These are phyloP conservation scores for Tapirus indicus DNA, from an alignment of 2,797 vertebrate genomes.

Conservation along the genomic window DNA sequence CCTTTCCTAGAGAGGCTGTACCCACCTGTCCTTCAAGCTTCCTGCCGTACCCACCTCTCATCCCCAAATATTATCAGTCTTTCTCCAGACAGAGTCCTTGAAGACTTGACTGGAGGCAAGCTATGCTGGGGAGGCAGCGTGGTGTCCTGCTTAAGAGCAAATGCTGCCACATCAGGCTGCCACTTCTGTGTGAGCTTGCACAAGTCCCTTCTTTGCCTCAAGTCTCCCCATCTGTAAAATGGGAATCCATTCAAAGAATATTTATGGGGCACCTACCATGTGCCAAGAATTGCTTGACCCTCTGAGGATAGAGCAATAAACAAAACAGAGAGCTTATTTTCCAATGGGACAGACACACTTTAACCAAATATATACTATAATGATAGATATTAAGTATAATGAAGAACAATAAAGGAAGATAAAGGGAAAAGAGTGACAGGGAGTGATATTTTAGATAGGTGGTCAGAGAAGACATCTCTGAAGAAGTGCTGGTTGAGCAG, in stretches of 20 bases:
- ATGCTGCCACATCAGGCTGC: background rate
- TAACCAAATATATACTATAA: background rate
- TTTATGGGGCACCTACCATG: background rate
- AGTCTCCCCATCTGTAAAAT: background rate
- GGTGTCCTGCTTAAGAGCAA: background rate
- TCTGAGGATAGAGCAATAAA: background rate
- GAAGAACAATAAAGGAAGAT: background rate
- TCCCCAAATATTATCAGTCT: background rate
- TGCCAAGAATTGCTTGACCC: background rate
- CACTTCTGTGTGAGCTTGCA: background rate
- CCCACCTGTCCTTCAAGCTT: background rate
- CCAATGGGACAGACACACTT: background rate
- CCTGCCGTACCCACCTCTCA: background rate
- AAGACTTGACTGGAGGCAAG: background rate
- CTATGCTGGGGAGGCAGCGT: background rate
- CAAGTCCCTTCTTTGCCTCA: background rate
- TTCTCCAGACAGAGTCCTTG: background rate
- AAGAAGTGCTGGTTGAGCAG: background rate
- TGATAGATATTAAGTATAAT: background rate
- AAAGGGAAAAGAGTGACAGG: background rate
- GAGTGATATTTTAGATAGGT: background rate
- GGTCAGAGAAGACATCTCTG: background rate
- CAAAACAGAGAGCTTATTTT: conserved; percentile 39
- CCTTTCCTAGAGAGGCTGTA: background rate
- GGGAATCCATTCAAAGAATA: background rate